Evolutionary conservation across 1,140 invertebrate genomes (phyloP).

Genomic region (Nasonia giraulti): DNA sequence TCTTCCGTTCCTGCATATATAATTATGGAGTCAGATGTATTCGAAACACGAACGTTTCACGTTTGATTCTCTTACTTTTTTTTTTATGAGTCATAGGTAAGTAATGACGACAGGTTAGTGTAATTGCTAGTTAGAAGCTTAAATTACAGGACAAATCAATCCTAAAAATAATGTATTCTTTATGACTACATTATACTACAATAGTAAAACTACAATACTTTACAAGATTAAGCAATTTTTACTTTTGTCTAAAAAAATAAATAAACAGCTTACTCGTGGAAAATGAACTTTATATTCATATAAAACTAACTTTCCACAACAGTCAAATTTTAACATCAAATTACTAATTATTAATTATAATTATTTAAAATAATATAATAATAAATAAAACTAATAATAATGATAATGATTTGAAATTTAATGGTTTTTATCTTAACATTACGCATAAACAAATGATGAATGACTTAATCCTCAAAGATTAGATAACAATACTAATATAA

Average conservation of each 20-base stretch:
- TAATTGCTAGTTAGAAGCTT: neutral
- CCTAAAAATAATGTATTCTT: neutral
- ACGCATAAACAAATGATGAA: neutral
- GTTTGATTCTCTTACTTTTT: constrained; percentile 33
- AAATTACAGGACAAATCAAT: neutral
- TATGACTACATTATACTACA: neutral
- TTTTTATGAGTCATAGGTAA: constrained; percentile 32
- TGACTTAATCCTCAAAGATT: neutral
- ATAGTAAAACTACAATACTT: no score
- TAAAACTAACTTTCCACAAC: no score
- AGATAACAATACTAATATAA: constrained; percentile 13
- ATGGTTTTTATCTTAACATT: constrained; percentile 4
- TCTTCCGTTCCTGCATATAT: constrained; percentile 35
- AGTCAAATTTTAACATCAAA: neutral
- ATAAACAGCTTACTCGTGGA: no score
- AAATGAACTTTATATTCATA: no score
- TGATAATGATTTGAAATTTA: neutral
- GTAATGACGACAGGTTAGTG: neutral
- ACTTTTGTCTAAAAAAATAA: neutral
- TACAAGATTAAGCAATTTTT: no score
- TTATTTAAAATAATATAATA: no score
- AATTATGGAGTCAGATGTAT: constrained; percentile 30
- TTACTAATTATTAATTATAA: neutral
- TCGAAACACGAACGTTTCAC: neutral
- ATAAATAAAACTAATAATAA: neutral